These are phyloP conservation scores for Coboldia fuscipes DNA, from an alignment of 1,140 invertebrate species.

Conservation along the genomic window DNA sequence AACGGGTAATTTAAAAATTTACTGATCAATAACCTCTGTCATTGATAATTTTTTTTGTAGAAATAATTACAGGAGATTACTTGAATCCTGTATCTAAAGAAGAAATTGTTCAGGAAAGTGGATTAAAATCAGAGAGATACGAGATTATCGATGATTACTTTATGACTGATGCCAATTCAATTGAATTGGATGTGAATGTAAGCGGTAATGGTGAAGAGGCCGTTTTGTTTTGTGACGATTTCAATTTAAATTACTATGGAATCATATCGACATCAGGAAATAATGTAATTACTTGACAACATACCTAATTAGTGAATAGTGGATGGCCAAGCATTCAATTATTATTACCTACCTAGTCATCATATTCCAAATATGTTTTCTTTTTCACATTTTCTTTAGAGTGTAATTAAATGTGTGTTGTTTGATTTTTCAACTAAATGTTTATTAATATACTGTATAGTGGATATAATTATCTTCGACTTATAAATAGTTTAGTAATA, in stretches of 20 bases:
- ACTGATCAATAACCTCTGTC: neutral
- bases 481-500: no score
- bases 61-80: constrained; percentile 13
- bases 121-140: constrained; percentile 8
- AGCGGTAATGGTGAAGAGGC: constrained; percentile 11
- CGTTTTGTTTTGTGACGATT: constrained; percentile 19
- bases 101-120: constrained; percentile 21
- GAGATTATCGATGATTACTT: constrained; percentile 6
- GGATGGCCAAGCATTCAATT: no score
- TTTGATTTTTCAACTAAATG: no score
- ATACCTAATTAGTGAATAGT: no score
- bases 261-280: constrained; percentile 17
- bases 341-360: no score
- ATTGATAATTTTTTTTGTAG: neutral
- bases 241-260: constrained; percentile 21
- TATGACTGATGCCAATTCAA: constrained; percentile 20
- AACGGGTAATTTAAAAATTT: neutral
- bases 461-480: no score
- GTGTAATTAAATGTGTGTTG: no score
- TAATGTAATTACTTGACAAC: constrained; percentile 19
- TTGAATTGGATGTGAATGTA: constrained; percentile 17
- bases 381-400: no score
- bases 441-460: no score
- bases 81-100: constrained; percentile 24
- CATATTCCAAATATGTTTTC: no score